Evolutionary conservation across 2,888 invertebrate species (phyloP), one percentile per base, ranked within the genome.

Genomic region (Eulithis prunata): DNA sequence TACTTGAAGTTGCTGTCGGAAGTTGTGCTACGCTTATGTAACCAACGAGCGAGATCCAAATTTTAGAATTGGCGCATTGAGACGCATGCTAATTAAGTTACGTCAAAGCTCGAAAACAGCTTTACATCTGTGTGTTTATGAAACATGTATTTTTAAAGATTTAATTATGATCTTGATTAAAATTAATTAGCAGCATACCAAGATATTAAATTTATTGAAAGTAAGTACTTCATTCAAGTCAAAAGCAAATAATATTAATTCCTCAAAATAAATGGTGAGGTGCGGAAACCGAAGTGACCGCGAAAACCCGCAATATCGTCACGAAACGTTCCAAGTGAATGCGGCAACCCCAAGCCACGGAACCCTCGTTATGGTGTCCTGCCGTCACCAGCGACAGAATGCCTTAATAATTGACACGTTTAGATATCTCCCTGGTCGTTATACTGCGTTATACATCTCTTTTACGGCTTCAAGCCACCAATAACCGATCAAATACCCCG

Each of bases 401-500:
- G 57, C 64, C 67, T 67, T 66, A 53, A 55, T 71, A 72, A 74
- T 74, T 71, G 75, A 72, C 72, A 74, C 73, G 72, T 71, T 71
- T 70, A 70, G 68, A 69, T 60, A 65, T 57, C 64, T 47, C 60
- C 62, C 56, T 58, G 47, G 56, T 55, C 58, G 28, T 61, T 59
- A 66, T 67, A 52, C 49, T 45, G 53, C 64, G 62, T 59, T 65
- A 68, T 69, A 69, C 62, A 68, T 70, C 66, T 60, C 66, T 53
- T 69, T 66, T 68, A 62, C 56, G 53, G 51, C 54, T 61, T 64
- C 41, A 63, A 74, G 75, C 75, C 74, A 73, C 77, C 77, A 66
- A 66, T 65, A 71, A 70, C 72, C 75, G 70, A 79, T 78, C 78
- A 69, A 72, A 75, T 68, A 71, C 75, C 72, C 73, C 74, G 76